Evolutionary conservation across 1,140 invertebrate species (phyloP).

Genomic region (Anoplophora glabripennis): DNA sequence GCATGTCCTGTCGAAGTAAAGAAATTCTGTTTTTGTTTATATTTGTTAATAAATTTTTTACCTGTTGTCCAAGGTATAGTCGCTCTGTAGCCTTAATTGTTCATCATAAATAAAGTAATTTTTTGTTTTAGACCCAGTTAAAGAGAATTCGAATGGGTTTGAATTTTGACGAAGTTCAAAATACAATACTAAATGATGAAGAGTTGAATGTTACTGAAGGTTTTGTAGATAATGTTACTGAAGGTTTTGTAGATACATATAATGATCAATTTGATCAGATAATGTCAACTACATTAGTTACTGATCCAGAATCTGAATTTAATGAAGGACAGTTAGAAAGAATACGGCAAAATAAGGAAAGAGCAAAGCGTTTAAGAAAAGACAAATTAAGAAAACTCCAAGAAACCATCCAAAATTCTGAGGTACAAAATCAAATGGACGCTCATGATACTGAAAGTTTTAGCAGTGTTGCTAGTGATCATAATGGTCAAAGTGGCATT

Average conservation of each 20-base stretch:
- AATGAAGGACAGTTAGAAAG: constrained; percentile 42
- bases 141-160: constrained; percentile 42
- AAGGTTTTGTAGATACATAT: constrained; percentile 24
- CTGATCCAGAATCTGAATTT: constrained; percentile 19
- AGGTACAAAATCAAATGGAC: no score
- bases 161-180: constrained; percentile 35
- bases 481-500: neutral
- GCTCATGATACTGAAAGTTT: neutral
- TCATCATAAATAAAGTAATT: no score
- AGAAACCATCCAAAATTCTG: no score
- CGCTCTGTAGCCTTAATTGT: no score
- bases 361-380: constrained; percentile 34
- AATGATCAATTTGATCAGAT: constrained; percentile 31
- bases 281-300: constrained; percentile 1
- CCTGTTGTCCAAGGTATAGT: no score
- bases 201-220: constrained; percentile 30
- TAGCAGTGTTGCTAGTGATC: neutral
- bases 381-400: constrained; percentile 28
- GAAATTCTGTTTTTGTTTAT: no score
- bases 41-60: no score
- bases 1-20: no score
- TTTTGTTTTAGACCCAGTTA: constrained; percentile 39
- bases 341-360: constrained; percentile 40
- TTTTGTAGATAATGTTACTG: constrained; percentile 25
- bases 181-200: constrained; percentile 27